These are phyloP conservation scores for Sphaerophoria taeniata DNA, from an alignment of 2,888 invertebrate species.

Conservation along the genomic window DNA sequence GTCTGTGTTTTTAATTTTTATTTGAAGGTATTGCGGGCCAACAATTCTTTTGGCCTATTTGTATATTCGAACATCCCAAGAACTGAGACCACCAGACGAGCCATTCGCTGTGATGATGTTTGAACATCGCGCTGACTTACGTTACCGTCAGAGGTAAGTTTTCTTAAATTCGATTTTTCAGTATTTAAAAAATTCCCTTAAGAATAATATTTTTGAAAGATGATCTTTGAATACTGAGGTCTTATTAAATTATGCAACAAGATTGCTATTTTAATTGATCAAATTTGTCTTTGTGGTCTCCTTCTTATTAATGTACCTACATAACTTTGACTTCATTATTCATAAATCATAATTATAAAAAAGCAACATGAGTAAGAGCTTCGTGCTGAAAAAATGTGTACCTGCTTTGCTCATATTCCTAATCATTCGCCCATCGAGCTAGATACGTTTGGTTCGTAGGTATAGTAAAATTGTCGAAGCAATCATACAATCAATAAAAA, in stretches of 20 bases:
- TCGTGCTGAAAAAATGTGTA: constrained; percentile 7
- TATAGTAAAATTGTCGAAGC: not conserved
- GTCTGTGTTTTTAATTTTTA: constrained; percentile 15
- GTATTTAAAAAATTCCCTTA: too few species aligned
- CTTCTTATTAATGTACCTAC: too few species aligned
- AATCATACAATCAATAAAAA: not conserved
- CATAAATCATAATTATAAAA: too few species aligned
- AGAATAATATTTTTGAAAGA: too few species aligned
- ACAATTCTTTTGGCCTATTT: constrained; percentile 85
- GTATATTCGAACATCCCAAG: constrained; percentile 86
- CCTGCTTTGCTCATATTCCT: not conserved
- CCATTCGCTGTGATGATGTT: constrained; percentile 85
- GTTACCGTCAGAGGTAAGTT: constrained; percentile 81
- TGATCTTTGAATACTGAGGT: too few species aligned
- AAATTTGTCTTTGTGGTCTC: too few species aligned
- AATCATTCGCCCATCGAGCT: not conserved
- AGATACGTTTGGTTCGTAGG: too few species aligned
- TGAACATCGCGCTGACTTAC: constrained; percentile 83
- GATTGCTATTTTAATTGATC: too few species aligned
- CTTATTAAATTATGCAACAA: too few species aligned
- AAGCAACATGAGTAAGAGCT: not conserved
- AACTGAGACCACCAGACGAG: constrained; percentile 85
- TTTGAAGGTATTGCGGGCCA: constrained; percentile 81
- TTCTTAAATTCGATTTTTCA: not conserved
- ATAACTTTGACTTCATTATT: too few species aligned